These are phyloP conservation scores for Notolabrus celidotus DNA, from an alignment of 2,797 vertebrate species.

Conservation along the genomic window DNA sequence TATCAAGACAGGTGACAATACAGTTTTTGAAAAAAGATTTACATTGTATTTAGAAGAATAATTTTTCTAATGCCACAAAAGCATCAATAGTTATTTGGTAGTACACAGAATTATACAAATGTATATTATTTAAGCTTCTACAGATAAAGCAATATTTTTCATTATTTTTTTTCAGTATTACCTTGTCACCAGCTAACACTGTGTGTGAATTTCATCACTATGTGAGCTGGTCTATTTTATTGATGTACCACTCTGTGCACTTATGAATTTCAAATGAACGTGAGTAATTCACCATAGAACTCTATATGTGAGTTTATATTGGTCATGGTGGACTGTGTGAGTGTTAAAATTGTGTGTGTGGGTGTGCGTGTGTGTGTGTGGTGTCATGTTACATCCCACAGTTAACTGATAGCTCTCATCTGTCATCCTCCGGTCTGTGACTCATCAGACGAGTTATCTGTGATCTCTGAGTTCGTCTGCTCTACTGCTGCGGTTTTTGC, in stretches of 20 bases:
- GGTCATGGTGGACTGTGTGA: slow-evolving; percentile 30
- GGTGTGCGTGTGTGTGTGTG: slow-evolving; percentile 11
- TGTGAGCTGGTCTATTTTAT: slow-evolving; percentile 29
- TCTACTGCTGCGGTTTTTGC: slow-evolving; percentile 45
- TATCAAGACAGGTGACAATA: too few species aligned
- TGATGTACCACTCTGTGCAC: slow-evolving; percentile 5
- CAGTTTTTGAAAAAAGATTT: too few species aligned
- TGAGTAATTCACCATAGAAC: slow-evolving; percentile 27
- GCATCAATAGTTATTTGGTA: too few species aligned
- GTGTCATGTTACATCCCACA: slow-evolving; percentile 63
- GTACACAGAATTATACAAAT: too few species aligned
- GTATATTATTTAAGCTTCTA: too few species aligned
- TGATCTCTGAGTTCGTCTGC: slow-evolving; percentile 57
- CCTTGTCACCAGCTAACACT: slow-evolving; percentile 2
- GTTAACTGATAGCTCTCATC: slow-evolving; percentile 65
- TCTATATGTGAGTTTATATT: slow-evolving; percentile 31
- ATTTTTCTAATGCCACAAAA: too few species aligned
- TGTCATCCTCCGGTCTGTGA: slow-evolving; percentile 71
- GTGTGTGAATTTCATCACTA: slow-evolving; percentile 16
- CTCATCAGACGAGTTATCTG: slow-evolving; percentile 70
- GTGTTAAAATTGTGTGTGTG: slow-evolving; percentile 6
- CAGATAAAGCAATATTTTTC: neutral
- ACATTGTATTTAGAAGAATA: too few species aligned
- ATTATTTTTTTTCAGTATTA: neutral
- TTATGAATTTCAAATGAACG: slow-evolving; percentile 17